Evolutionary conservation across 2,113 vertebrate genomes (phyloP), one percentile per base, ranked within the genome.

Genomic region (Elephantulus edwardii): DNA sequence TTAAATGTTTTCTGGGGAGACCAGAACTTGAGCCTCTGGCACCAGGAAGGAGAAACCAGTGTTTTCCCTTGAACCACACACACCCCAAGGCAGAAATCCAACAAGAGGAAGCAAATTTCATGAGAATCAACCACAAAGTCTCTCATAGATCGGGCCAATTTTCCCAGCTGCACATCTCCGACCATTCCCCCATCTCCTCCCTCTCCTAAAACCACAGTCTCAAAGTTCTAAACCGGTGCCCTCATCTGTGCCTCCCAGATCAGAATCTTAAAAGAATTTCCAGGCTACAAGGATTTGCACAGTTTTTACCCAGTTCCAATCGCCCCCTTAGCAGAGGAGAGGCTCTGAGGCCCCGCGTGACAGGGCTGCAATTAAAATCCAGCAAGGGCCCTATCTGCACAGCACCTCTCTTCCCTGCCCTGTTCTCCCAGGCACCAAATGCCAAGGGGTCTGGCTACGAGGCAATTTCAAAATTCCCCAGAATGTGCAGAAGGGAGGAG

Each of bases 381-480:
- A 74, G 42, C 19, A 0, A 6, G 3, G 16, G 66, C 35, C 83
- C 48, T 79, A 91, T 80, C 77, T 70, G 93, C 81, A 56, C 0
- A 28, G 68, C 54, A 78, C 19, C n/a, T n/a, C 6, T 22, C 84
- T 76, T 83, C 86, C 58, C 58, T 87, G 74, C 78, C 90, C 42
- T 26, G 48, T 48, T 71, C 77, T 91, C 81, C 77, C 54, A 78
- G 83, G 86, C 91, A 86, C 66, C 72, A 74, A 56, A 72, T 60
- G 79, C 54, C 60, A 30, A 94, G 76, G 79, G 76, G 70, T 66
- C 91, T 86, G 70, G 85, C 96, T 85, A 52, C 40, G 85, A 77
- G 88, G 70, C 1, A 8, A 95, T 96, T 96, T 91, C 93, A 89
- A 96, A 96, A 95, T 84, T 89, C 85, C 71, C 56, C 62, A 78